A percentile compares a stretch with the other conserved stretches of the same genome.
phyloP scores from a whole-genome alignment of 2,113 vertebrate genomes.

The Shinisaurus crocodilurus region DNA sequence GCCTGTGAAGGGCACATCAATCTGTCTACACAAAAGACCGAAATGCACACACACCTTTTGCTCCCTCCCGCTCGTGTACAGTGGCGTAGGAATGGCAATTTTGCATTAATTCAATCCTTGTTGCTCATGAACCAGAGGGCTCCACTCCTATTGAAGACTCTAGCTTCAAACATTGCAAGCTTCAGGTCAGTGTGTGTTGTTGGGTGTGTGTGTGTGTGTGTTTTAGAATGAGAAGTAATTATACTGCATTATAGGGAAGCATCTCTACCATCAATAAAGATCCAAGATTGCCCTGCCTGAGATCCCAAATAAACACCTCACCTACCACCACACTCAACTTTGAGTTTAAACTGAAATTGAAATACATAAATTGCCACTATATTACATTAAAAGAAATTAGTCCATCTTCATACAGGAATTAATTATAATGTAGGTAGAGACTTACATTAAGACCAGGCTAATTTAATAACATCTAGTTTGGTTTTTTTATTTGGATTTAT shows the following conservation, averaged over 20 bases:
- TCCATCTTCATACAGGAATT: not conserved
- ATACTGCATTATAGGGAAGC: not conserved
- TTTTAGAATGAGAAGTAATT: not conserved
- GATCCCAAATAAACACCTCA: not conserved
- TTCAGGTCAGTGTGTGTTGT: not conserved
- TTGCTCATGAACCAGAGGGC: not conserved
- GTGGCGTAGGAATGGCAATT: not conserved
- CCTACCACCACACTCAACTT: not conserved
- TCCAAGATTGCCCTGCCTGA: not conserved
- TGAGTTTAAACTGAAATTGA: not conserved
- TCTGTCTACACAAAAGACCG: not conserved
- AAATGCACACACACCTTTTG: not conserved
- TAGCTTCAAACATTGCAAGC: not conserved
- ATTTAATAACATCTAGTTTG: not conserved
- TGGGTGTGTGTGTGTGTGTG: not conserved
- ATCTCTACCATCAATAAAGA: no score
- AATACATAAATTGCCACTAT: not conserved
- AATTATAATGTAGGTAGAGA: not conserved
- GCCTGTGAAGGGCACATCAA: not conserved
- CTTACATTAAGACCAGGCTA: not conserved
- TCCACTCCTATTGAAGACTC: not conserved
- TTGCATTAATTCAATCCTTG: not conserved
- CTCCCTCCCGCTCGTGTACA: not conserved
- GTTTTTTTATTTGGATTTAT: not conserved
- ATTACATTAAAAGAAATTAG: not conserved